Percentiles rank a stretch among this genome's conserved stretches.
Evolutionary conservation across 1,140 invertebrate genomes (phyloP).

Genomic region (Mercenaria mercenaria): DNA sequence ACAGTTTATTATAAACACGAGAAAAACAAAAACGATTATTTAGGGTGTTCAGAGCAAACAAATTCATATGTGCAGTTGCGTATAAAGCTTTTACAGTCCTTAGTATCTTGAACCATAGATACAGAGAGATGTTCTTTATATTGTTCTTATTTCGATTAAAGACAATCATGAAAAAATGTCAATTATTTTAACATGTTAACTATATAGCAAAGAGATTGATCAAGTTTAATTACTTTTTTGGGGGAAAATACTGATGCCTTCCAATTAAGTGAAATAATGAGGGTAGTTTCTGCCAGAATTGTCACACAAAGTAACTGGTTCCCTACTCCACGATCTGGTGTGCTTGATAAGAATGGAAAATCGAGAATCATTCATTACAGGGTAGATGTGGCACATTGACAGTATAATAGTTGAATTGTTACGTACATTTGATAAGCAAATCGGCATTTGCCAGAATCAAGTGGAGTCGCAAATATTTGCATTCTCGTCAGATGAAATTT

Average conservation of each 20-base stretch:
- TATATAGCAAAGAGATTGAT: constrained; percentile 39
- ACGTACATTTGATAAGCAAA: constrained; percentile 31
- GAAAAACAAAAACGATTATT: too few species aligned
- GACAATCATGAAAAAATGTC: constrained; percentile 1
- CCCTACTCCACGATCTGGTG: not conserved
- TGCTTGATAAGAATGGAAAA: not conserved
- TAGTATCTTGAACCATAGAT: too few species aligned
- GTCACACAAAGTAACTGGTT: constrained; percentile 48
- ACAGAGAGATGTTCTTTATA: too few species aligned
- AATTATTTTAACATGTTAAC: constrained; percentile 37
- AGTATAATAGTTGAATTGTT: constrained; percentile 20
- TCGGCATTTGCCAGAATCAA: too few species aligned
- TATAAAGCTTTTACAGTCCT: too few species aligned
- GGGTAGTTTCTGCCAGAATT: constrained; percentile 42
- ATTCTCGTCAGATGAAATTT: not conserved
- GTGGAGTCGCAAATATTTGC: not conserved
- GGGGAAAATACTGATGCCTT: constrained; percentile 47
- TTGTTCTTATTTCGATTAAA: too few species aligned
- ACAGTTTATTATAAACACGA: too few species aligned
- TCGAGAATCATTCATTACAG: constrained; percentile 27
- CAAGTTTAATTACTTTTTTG: constrained; percentile 36
- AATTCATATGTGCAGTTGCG: too few species aligned
- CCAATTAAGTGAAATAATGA: constrained; percentile 54
- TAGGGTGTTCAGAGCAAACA: too few species aligned
- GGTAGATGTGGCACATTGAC: constrained; percentile 20